Conservation (phyloP, 2,888 invertebrate species). For the Tridacna crocea region DNA sequence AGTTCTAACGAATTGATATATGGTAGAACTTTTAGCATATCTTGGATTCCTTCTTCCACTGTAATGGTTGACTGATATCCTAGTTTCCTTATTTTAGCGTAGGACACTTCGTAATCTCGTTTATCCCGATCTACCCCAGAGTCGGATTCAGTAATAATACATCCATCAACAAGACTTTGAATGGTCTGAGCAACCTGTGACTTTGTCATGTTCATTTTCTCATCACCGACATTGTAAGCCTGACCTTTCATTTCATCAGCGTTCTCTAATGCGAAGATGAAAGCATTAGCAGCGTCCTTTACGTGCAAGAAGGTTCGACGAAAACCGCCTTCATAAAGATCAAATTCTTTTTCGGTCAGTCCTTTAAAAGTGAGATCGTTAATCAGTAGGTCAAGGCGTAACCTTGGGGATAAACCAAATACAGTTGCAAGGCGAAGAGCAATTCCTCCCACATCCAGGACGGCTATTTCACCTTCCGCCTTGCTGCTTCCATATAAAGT, state of each 20-base stretch:
- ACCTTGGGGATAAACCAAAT: conserved; percentile 82
- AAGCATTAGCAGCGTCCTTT: conserved; percentile 82
- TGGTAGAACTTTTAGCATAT: conserved; percentile 81
- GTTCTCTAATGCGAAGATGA: conserved; percentile 81
- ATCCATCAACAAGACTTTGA: conserved; percentile 75
- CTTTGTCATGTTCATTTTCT: conserved; percentile 83
- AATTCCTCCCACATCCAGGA: conserved; percentile 76
- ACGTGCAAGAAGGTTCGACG: conserved; percentile 83
- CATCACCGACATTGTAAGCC: conserved; percentile 83
- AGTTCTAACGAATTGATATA: conserved; percentile 65
- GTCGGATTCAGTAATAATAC: conserved; percentile 74
- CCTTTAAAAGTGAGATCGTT: conserved; percentile 82
- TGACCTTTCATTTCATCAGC: conserved; percentile 79
- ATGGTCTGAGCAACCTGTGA: conserved; percentile 79
- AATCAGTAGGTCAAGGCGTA: conserved; percentile 83
- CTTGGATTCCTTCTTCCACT: conserved; percentile 79
- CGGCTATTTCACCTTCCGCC: conserved; percentile 80
- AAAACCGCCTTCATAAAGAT: conserved; percentile 82
- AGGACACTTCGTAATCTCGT: conserved; percentile 83
- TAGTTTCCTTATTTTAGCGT: conserved; percentile 79
- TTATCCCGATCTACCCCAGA: conserved; percentile 83
- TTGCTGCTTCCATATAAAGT: conserved; percentile 83
- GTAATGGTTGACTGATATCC: conserved; percentile 80
- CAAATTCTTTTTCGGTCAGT: conserved; percentile 77
- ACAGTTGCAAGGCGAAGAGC: conserved; percentile 83